Evolutionary conservation across 2,113 vertebrate species (phyloP).

Genomic region (Pomatostomus ruficeps): DNA sequence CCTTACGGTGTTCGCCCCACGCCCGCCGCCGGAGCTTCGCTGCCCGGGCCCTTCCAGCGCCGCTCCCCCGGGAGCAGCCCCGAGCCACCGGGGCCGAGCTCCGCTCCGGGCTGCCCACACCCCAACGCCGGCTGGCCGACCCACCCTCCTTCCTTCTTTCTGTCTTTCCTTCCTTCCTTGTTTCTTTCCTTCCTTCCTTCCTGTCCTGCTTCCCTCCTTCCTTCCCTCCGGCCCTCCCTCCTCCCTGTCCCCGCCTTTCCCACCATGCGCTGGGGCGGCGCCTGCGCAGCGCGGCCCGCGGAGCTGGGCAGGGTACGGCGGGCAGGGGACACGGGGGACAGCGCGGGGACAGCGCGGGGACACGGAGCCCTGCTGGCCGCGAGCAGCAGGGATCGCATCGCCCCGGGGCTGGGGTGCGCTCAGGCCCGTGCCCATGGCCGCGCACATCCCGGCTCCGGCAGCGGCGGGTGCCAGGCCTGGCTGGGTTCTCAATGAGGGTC

Average conservation of each 20-base stretch:
- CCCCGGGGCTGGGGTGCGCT: not conserved
- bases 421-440: not conserved
- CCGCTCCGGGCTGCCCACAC: not conserved
- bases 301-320: not conserved
- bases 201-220: not conserved
- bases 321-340: not conserved
- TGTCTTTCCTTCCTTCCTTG: too few relatives aligned
- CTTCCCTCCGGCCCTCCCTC: too few relatives aligned
- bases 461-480: not conserved
- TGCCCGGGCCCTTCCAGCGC: not conserved
- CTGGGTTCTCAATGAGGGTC: not conserved
- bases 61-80: not conserved
- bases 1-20: not conserved
- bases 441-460: not conserved
- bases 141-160: not conserved
- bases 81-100: too few relatives aligned
- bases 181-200: not conserved
- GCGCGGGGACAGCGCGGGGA: accelerated
- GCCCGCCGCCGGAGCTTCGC: not conserved
- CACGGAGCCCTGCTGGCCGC: not conserved
- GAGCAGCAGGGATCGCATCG: not conserved
- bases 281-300: not conserved
- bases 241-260: too few relatives aligned
- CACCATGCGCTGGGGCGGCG: accelerated
- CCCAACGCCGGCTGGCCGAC: too few relatives aligned